A percentile compares a stretch with the other conserved stretches of the same genome.
Evolutionary conservation across 1,140 invertebrate species (phyloP).

Genomic region (Galleria mellonella): DNA sequence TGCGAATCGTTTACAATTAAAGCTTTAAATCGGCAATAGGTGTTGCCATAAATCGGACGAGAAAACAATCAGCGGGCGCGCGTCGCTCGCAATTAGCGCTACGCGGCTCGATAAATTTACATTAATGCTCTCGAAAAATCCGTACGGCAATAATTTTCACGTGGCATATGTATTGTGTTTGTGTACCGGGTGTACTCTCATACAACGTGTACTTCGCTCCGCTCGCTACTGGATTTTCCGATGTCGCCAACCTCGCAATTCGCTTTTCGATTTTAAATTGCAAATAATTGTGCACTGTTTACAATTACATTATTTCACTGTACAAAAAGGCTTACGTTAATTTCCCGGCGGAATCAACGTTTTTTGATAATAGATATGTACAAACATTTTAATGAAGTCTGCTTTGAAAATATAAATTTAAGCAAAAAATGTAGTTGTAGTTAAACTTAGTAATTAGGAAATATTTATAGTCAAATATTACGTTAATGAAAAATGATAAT

Average conservation of each 20-base stretch:
- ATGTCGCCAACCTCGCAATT: conserved; percentile 1
- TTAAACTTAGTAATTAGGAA: too few species aligned
- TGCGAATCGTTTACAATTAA: conserved; percentile 72
- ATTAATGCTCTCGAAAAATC: conserved; percentile 74
- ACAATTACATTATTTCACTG: not conserved
- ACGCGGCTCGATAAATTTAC: conserved; percentile 70
- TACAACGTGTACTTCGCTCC: too few species aligned
- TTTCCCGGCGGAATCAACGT: too few species aligned
- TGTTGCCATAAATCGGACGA: conserved; percentile 70
- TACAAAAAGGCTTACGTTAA: too few species aligned
- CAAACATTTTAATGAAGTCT: too few species aligned
- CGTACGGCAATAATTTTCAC: conserved; percentile 66
- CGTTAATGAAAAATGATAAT: too few species aligned
- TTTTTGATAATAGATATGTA: too few species aligned
- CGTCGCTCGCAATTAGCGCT: conserved; percentile 70
- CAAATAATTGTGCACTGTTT: not conserved
- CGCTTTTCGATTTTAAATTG: not conserved
- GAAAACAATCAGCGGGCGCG: conserved; percentile 71
- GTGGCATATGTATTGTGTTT: conserved; percentile 42
- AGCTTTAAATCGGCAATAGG: conserved; percentile 74
- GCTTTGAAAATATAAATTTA: too few species aligned
- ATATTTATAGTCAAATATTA: too few species aligned
- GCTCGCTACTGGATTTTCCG: not conserved
- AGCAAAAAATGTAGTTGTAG: too few species aligned
- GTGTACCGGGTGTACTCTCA: too few species aligned